These are phyloP conservation scores for Drosophila pegasa DNA, from an alignment of 2,888 invertebrate genomes.

Conservation along the genomic window DNA sequence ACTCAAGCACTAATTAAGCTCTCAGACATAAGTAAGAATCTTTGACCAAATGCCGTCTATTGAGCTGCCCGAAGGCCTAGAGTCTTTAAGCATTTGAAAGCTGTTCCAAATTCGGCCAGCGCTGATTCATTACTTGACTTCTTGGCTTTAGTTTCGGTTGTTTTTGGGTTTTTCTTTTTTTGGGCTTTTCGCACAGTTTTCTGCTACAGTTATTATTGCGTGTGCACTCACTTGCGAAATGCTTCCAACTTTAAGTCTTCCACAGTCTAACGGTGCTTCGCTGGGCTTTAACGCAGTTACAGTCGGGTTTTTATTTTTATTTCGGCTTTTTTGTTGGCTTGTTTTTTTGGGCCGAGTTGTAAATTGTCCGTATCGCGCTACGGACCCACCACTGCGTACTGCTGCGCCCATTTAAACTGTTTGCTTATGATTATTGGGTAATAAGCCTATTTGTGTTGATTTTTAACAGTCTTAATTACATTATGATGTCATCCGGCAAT, in stretches of 20 bases:
- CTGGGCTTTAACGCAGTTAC: conserved; percentile 58
- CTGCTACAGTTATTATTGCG: conserved; percentile 72
- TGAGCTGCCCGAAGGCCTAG: conserved; percentile 6
- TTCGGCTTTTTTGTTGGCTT: conserved; percentile 13
- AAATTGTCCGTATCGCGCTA: conserved; percentile 49
- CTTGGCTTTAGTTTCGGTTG: conserved; percentile 22
- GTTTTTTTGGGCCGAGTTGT: conserved; percentile 39
- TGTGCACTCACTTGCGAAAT: conserved; percentile 63
- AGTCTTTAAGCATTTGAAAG: conserved; percentile 9
- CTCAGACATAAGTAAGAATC: background rate
- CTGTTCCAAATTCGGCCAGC: conserved; percentile 37
- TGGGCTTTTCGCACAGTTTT: conserved; percentile 44
- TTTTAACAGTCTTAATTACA: conserved; percentile 2
- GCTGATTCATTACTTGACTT: conserved; percentile 44
- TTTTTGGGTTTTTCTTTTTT: conserved; percentile 1
- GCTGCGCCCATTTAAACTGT: conserved; percentile 35
- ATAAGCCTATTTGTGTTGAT: conserved; percentile 11
- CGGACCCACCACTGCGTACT: conserved; percentile 17
- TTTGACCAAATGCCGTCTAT: conserved; percentile 4
- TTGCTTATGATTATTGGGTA: conserved; percentile 35
- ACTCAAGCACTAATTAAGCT: background rate
- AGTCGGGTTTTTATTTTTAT: conserved; percentile 24
- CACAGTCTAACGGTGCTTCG: conserved; percentile 56
- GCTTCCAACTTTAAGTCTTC: conserved; percentile 37
- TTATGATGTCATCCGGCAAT: conserved; percentile 24